These are phyloP conservation scores for Indicator indicator DNA, from an alignment of 2,113 vertebrate species.

Conservation along the genomic window DNA sequence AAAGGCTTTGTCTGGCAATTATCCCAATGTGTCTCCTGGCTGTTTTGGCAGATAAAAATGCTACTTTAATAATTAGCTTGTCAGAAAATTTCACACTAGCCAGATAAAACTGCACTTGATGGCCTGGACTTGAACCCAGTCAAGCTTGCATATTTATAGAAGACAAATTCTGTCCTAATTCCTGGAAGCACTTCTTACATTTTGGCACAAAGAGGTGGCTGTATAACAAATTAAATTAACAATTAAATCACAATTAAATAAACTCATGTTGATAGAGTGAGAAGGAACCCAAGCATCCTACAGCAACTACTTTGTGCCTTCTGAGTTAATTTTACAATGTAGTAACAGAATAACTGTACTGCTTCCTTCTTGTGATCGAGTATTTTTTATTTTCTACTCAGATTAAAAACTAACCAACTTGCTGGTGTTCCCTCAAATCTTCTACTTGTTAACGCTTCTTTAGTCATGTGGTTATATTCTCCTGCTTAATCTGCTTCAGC, in stretches of 20 bases:
- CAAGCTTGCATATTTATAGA: background rate
- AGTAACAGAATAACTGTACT: background rate
- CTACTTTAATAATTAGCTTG: background rate
- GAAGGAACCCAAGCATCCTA: background rate
- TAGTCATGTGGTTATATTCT: background rate
- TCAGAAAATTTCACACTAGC: background rate
- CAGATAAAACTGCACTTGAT: background rate
- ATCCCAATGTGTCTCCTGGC: background rate
- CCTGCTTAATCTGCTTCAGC: background rate
- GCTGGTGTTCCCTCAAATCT: background rate
- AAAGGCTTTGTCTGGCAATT: background rate
- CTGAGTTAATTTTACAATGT: background rate
- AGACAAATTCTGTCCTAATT: background rate
- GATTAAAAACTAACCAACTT: background rate
- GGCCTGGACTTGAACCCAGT: background rate
- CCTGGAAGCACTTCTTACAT: background rate
- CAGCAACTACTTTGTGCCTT: background rate
- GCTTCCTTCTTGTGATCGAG: background rate
- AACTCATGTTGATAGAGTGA: background rate
- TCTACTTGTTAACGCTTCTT: background rate
- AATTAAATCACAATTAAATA: background rate
- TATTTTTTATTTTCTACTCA: background rate
- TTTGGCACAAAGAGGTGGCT: background rate
- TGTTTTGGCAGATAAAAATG: background rate
- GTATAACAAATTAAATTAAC: no score